These are phyloP conservation scores for Anoplophora glabripennis DNA, from an alignment of 1,140 invertebrate genomes.

Conservation along the genomic window DNA sequence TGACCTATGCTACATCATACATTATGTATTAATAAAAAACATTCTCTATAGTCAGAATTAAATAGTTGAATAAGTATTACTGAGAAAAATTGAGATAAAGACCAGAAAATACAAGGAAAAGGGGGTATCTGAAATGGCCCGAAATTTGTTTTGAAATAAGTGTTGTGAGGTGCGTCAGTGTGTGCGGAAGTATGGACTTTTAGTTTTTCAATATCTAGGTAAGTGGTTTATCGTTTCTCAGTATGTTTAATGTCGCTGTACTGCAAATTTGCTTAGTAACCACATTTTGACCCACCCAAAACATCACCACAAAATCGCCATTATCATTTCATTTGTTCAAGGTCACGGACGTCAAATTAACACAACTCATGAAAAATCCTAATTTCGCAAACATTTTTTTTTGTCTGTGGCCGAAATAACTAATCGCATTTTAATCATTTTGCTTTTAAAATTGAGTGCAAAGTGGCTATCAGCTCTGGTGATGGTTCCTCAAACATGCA, in stretches of 20 bases:
- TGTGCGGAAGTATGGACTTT: constrained; percentile 19
- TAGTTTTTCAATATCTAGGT: constrained; percentile 11
- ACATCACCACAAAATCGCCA: constrained; percentile 26
- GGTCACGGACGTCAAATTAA: constrained; percentile 33
- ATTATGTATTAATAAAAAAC: constrained; percentile 34
- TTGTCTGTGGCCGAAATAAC: not conserved
- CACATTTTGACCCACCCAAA: constrained; percentile 33
- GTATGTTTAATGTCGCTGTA: constrained; percentile 11
- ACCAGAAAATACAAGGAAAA: constrained; percentile 17
- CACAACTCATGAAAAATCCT: constrained; percentile 11
- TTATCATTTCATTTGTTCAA: constrained; percentile 34
- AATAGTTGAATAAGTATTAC: constrained; percentile 32
- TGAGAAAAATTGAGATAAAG: constrained; percentile 19
- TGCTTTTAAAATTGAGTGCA: constrained; percentile 4
- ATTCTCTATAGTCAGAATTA: constrained; percentile 22
- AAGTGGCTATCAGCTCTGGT: not conserved
- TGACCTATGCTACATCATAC: constrained; percentile 45
- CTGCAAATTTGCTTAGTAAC: constrained; percentile 1
- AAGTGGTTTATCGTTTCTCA: constrained; percentile 16
- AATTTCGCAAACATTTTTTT: not conserved
- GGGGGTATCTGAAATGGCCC: constrained; percentile 19
- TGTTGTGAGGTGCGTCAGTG: constrained; percentile 23
- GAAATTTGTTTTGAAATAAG: constrained; percentile 17
- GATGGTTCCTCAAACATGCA: constrained; percentile 13
- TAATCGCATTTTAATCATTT: constrained; percentile 3